Conservation (phyloP, 1,140 invertebrate species). For the Zaprionus lachaisei region DNA sequence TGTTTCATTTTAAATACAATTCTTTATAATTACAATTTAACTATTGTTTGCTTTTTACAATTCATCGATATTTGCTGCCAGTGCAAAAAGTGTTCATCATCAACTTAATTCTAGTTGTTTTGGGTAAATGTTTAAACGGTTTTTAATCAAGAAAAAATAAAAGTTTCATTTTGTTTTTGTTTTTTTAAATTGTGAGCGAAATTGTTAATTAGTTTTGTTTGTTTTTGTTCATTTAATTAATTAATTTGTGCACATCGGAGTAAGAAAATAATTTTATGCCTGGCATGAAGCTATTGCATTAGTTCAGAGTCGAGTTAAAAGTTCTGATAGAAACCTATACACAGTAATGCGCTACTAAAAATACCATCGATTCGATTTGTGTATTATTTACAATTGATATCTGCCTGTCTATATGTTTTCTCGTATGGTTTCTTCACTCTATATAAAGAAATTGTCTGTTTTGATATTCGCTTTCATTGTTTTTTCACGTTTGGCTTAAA, state of each 20-base stretch:
- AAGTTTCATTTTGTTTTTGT: constrained; percentile 44
- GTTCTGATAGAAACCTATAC: constrained; percentile 59
- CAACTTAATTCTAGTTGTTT: constrained; percentile 55
- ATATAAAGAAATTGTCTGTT: constrained; percentile 62
- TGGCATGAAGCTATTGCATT: constrained; percentile 56
- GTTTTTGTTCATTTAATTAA: constrained; percentile 24
- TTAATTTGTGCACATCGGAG: constrained; percentile 57
- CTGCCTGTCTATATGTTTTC: constrained; percentile 50
- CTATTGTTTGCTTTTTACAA: constrained; percentile 69
- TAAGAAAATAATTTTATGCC: constrained; percentile 79
- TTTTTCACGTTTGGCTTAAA: constrained; percentile 71
- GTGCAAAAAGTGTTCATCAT: constrained; percentile 78
- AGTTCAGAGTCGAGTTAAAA: constrained; percentile 13
- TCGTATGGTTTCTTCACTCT: constrained; percentile 57
- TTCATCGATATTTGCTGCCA: constrained; percentile 77
- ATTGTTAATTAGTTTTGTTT: constrained; percentile 15
- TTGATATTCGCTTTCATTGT: constrained; percentile 9
- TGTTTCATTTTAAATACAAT: constrained; percentile 65
- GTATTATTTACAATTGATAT: constrained; percentile 72
- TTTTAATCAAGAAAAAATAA: constrained; percentile 71
- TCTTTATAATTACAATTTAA: constrained; percentile 83
- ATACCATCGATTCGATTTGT: constrained; percentile 61
- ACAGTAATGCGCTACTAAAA: constrained; percentile 73
- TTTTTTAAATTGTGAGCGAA: constrained; percentile 65
- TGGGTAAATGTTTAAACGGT: constrained; percentile 29